Evolutionary conservation across 2,113 vertebrate genomes (phyloP), one percentile per base, ranked within the genome.

Genomic region (Gobiocypris rarus): DNA sequence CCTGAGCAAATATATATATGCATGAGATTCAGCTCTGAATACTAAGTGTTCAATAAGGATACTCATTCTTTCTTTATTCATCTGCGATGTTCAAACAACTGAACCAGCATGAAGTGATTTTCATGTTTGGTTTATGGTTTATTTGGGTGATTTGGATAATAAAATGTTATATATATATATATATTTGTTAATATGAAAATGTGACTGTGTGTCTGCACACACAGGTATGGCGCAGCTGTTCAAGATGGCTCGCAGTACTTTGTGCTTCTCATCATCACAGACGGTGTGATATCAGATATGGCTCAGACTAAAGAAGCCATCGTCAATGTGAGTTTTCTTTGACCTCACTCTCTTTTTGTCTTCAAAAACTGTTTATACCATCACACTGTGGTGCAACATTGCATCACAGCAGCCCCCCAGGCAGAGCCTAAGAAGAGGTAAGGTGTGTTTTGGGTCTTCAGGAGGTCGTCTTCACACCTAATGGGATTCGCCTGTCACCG

Each of bases 301-400:
- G 96, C 97, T 1, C 97, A 98, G 93, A 99, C 97, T 84, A 99
- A 99, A 93, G 97, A 98, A 91, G 97, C 97, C 82, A 99, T 99
- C 0, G 97, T 99, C 87, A 98, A 97, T 1, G 97, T 99, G 89
- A 96, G 96, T 92, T 28, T 22, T 65, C 71, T 28, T 26, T 76
- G 19, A 65, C 22, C 75, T 59, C 17, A 61, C 34, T 41, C 19
- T 73, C 67, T 11, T 14, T 34, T 61, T 6, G 3, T 41, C 77
- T 5, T 65, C 19, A 69, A 52, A 67, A 31, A 15, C 3, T 13
- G 5, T 79, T 45, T 45, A 26, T 52, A 28, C 52, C 43, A 58
- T 41, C 50, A 77, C 7, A 41, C 15, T 48, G 38, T 59, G 54
- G 19, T 59, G 54, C 34, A 59, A 24, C 54, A 61, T n/a, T 31